Evolutionary conservation across 2,113 vertebrate species (phyloP), one percentile per base, ranked within the genome.

Genomic region (Stercorarius parasiticus): DNA sequence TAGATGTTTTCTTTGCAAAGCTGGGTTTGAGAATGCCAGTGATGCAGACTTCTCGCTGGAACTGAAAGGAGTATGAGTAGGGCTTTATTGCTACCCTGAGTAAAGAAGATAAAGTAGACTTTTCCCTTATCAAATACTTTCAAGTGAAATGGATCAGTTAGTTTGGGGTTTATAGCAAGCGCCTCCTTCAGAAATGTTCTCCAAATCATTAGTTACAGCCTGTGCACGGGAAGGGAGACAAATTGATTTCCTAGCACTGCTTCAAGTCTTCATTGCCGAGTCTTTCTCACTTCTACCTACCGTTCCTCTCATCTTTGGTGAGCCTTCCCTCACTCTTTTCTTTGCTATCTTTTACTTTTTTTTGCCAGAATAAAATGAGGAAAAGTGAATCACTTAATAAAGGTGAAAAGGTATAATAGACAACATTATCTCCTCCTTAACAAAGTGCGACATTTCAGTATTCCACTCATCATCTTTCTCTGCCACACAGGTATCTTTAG

Each of bases 151-250:
- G 4, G 38, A 93, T 88, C 78, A 88, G 74, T 82, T 82, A 86
- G n/a, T 82, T 66, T 47, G 55, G 71, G 58, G 74, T 67, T 88
- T 70, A 82, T 3, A 80, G 53, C 23, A 66, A 93, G 59, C 1
- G 15, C 9, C 81, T 94, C 66, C 50, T 73, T 70, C 71, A 90
- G 50, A 86, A 94, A 47, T 1, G 0, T 49, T 79, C 64, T 80
- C 71, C 58, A 93, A 80, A 89, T 59, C 74, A 85, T 91, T 96
- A 88, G 71, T 29, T 90, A 84, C 79, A 94, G 90, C 23, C 32
- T 53, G 26, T 53, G 45, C 62, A 82, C 23, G 82, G 81, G 22
- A 74, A 96, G 66, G 55, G 71, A 88, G 58, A 88, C 29, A 86
- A 91, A 96, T 7, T 3, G 1, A 62, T 97, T 95, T 90, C 49